Evolutionary conservation across 1,140 invertebrate species (phyloP).

Genomic region (Callitettix versicolor): DNA sequence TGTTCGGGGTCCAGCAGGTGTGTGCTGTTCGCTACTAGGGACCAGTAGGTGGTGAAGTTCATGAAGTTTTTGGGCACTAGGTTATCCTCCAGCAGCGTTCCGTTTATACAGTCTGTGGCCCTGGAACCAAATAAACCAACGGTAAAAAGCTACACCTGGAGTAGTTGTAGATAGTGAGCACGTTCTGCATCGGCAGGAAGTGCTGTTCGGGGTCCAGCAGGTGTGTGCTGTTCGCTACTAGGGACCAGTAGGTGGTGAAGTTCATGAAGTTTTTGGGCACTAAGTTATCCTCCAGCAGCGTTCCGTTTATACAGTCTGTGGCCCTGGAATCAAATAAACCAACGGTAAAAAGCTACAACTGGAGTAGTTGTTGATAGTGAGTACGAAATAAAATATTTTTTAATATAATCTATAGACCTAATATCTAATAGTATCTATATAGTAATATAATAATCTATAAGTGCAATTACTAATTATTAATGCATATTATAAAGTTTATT

Average conservation of each 20-base stretch:
- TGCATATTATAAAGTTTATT: no score
- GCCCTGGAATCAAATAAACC: constrained; percentile 41
- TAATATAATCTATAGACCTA: no score
- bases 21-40: constrained; percentile 39
- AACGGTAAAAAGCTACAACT: no score
- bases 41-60: constrained; percentile 51
- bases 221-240: constrained; percentile 39
- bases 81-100: constrained; percentile 41
- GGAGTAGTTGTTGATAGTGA: constrained; percentile 45
- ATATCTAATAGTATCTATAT: no score
- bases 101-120: constrained; percentile 57
- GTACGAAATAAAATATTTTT: no score
- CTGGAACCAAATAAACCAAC: no score
- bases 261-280: constrained; percentile 44
- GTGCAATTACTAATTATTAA: no score
- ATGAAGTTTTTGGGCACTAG: constrained; percentile 40
- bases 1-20: constrained; percentile 35
- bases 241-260: constrained; percentile 48
- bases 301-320: constrained; percentile 58
- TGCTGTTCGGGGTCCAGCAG: constrained; percentile 35
- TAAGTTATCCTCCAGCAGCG: constrained; percentile 36
- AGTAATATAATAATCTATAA: no score
- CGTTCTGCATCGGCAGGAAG: constrained; percentile 37
- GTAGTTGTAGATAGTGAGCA: constrained; percentile 44
- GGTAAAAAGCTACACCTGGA: no score